Evolutionary conservation across 2,113 vertebrate genomes (phyloP).

Genomic region (Chaetura pelagica): DNA sequence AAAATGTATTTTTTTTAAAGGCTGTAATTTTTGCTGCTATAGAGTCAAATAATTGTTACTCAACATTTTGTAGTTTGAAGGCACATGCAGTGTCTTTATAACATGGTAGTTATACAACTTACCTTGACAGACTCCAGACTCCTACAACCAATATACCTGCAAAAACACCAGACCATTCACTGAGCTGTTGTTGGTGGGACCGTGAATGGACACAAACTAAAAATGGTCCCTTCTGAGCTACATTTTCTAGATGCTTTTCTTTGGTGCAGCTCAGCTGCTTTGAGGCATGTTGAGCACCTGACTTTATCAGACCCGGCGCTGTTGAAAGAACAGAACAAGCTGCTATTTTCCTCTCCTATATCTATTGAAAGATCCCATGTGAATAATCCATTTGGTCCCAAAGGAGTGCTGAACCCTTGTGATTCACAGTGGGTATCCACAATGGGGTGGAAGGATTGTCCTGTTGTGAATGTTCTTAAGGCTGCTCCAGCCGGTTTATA

Average conservation of each 20-base stretch:
- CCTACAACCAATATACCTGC: background rate
- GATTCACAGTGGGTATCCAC: background rate
- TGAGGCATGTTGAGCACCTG: background rate
- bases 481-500: background rate
- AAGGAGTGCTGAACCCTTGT: background rate
- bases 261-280: background rate
- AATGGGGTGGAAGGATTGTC: background rate
- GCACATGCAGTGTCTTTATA: fast-evolving
- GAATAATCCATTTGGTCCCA: background rate
- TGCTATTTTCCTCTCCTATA: background rate
- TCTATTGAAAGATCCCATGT: background rate
- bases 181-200: background rate
- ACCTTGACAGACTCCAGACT: background rate
- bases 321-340: background rate
- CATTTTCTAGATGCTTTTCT: background rate
- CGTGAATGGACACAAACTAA: background rate
- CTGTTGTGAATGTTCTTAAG: background rate
- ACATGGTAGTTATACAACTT: background rate
- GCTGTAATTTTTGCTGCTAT: background rate
- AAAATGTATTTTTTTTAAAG: too few relatives aligned
- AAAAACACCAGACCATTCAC: background rate
- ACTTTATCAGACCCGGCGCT: background rate
- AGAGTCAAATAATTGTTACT: background rate
- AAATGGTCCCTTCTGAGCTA: background rate
- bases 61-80: background rate